Evolutionary conservation across 2,888 invertebrate genomes (phyloP).

Genomic region (Plebejus anna): DNA sequence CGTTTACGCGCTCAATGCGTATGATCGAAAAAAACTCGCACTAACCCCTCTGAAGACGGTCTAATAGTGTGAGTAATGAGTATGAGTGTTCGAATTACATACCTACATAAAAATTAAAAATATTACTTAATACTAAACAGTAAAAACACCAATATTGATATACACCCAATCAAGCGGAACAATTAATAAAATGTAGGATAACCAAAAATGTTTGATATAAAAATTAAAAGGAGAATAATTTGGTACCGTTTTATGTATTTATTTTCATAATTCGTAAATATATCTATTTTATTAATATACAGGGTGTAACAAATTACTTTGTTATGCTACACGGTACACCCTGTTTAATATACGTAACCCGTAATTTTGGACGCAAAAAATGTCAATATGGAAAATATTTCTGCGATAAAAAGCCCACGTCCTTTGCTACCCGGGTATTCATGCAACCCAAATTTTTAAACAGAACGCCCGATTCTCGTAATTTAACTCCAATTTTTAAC

Average conservation of each 20-base stretch:
- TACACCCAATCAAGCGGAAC: background rate
- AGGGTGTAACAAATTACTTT: too few species aligned
- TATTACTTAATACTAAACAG: background rate
- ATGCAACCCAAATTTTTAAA: too few species aligned
- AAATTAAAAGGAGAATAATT: background rate
- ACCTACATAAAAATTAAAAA: background rate
- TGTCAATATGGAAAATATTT: too few species aligned
- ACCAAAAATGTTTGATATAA: background rate
- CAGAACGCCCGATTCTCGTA: too few species aligned
- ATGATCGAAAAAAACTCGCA: too few species aligned
- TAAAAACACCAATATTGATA: background rate
- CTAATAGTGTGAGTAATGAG: background rate
- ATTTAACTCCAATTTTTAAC: too few species aligned
- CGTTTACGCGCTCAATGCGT: too few species aligned
- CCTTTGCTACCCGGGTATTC: too few species aligned
- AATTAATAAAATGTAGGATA: background rate
- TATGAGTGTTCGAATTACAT: constrained; percentile 4
- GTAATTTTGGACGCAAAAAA: too few species aligned
- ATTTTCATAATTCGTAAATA: background rate
- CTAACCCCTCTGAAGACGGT: background rate
- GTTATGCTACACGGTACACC: too few species aligned
- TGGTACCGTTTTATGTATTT: background rate
- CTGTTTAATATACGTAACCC: too few species aligned
- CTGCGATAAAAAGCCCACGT: too few species aligned
- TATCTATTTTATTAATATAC: background rate